Evolutionary conservation across 2,797 vertebrate species (phyloP), one percentile per base, ranked within the genome.

Genomic region (Mormyrus proboscirostris): DNA sequence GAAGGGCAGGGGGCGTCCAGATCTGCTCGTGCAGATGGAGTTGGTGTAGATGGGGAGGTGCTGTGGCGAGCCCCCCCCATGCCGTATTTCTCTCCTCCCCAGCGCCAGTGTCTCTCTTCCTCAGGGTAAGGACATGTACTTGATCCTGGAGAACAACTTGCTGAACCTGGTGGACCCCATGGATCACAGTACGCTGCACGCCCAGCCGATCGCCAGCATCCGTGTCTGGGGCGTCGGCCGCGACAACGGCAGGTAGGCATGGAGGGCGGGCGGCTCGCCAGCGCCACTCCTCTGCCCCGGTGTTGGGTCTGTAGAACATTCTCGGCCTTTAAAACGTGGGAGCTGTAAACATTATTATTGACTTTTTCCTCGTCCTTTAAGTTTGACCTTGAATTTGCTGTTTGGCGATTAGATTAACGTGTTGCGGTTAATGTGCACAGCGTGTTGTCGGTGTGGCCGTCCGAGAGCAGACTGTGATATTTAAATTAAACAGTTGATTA

Each of bases 61-160:
- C n/a, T 12, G 3, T 50, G 22, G n/a, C 0, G 83, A 44, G 19
- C 6, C 1, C 84, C 25, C 53, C 7, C 22, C 19, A 19, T n/a
- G 22, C 22, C 14, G 4, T 33, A 29, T 25, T 10, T 12, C 55
- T 50, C 50, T 50, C 1, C 50, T 44, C 0, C 76, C 4, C 62
- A 69, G 50, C 12, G 0, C 29, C 33, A 10, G 12, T 29, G 83
- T 12, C 83, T 50, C 4, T 59, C 33, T 91, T 90, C 49, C 50
- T 44, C 93, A 99, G 98, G 98, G 98, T 22, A 99, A 99, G 89
- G 98, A 99, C 94, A 99, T 99, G 98, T 99, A 97, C 93, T 96
- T 99, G 89, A 94, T 98, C 89, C 93, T 99, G 95, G 98, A 99
- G 94, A 99, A 99, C 2, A 98, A 99, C 93, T 96, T 96, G 96